A percentile compares a stretch with the other conserved stretches of the same genome.
These are phyloP conservation scores for Semnornis frantzii DNA, from an alignment of 2,113 vertebrate genomes.

Conservation along the genomic window DNA sequence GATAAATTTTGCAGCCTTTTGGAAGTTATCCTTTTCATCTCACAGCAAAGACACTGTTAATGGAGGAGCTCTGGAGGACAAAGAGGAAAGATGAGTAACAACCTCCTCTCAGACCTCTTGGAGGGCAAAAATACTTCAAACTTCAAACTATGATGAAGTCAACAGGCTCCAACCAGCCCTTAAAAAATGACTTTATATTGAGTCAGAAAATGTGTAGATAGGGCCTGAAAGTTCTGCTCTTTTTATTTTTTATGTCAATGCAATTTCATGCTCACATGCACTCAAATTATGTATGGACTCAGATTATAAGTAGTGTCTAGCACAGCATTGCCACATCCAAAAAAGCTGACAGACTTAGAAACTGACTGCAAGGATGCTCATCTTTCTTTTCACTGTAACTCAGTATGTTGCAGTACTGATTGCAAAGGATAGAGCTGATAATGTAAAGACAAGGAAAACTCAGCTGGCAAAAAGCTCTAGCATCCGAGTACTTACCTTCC, in stretches of 20 bases:
- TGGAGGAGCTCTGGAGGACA: neutral
- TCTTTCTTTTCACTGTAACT: neutral
- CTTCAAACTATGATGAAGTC: neutral
- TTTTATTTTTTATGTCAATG: neutral
- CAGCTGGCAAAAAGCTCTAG: neutral
- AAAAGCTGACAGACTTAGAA: neutral
- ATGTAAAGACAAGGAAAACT: neutral
- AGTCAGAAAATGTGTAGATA: neutral
- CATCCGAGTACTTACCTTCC: neutral
- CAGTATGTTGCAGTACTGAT: neutral
- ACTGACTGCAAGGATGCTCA: neutral
- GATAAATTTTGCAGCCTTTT: neutral
- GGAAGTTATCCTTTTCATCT: neutral
- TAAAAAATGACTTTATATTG: neutral
- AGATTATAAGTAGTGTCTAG: neutral
- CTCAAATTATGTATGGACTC: neutral
- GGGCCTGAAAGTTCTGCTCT: neutral
- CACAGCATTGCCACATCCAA: neutral
- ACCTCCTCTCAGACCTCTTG: neutral
- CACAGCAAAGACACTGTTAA: neutral
- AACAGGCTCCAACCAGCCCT: neutral
- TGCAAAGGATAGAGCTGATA: neutral
- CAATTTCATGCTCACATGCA: neutral
- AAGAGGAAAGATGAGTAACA: neutral
- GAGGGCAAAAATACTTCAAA: neutral